Evolutionary conservation across 2,113 vertebrate genomes (phyloP).

Genomic region (Engystomops pustulosus): DNA sequence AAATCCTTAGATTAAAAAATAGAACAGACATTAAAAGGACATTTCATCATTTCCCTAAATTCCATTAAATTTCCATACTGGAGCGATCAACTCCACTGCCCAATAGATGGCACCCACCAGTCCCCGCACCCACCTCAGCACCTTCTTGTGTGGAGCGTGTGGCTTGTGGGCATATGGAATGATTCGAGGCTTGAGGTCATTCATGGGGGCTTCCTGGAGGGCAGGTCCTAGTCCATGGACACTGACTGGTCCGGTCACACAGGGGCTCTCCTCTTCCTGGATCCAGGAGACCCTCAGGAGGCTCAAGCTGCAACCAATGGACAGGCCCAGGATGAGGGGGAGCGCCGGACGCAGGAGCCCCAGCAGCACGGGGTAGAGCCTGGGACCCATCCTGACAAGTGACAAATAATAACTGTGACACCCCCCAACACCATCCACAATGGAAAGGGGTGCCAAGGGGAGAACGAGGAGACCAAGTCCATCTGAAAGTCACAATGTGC

Average conservation of each 20-base stretch:
- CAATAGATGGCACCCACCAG: too few relatives aligned
- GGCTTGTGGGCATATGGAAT: conserved; percentile 91
- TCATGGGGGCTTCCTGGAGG: conserved; percentile 52
- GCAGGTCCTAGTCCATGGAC: conserved; percentile 67
- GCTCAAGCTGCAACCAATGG: conserved; percentile 92
- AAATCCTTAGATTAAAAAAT: too few relatives aligned
- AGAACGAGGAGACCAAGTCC: too few relatives aligned
- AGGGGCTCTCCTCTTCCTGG: conserved; percentile 78
- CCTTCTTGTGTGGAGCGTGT: conserved; percentile 90
- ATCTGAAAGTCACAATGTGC: too few relatives aligned
- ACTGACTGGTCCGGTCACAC: conserved; percentile 74
- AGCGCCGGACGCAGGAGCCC: conserved; percentile 86
- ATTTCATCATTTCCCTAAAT: too few relatives aligned
- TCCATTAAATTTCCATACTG: too few relatives aligned
- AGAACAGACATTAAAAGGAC: too few relatives aligned
- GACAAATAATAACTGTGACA: too few relatives aligned
- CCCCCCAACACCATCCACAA: too few relatives aligned
- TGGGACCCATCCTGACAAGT: conserved; percentile 66
- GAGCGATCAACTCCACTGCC: too few relatives aligned
- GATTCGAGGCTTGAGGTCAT: conserved; percentile 84
- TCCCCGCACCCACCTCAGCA: conserved; percentile 81
- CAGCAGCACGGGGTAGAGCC: conserved; percentile 83
- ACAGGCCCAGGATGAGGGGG: conserved; percentile 91
- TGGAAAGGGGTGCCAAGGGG: too few relatives aligned
- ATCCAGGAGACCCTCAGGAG: conserved; percentile 93